Percentiles rank a stretch among this genome's conserved stretches.
phyloP scores from a whole-genome alignment of 2,113 vertebrate species.

The Petroica traversi region DNA sequence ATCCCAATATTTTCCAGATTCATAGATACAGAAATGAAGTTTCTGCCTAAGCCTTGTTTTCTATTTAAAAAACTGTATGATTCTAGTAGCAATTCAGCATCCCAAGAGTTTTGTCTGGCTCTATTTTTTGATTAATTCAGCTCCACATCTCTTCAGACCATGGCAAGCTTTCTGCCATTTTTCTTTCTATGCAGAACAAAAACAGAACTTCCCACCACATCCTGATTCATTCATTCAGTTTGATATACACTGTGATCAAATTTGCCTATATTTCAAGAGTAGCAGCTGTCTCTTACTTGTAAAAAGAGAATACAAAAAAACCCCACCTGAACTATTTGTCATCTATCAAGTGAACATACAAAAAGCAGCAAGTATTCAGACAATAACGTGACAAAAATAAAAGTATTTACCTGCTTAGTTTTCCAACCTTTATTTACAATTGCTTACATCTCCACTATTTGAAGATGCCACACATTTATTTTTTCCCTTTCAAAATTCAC shows the following conservation, averaged over 20 bases:
- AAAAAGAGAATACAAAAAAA: neutral
- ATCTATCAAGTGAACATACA: neutral
- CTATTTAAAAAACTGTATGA: neutral
- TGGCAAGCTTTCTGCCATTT: neutral
- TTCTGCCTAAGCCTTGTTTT: neutral
- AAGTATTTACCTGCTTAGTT: neutral
- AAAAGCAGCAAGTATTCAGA: neutral
- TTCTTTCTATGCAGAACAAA: neutral
- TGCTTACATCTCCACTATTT: neutral
- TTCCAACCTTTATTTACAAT: neutral
- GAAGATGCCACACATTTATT: neutral
- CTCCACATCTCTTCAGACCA: neutral
- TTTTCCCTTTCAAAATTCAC: neutral
- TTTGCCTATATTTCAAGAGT: neutral
- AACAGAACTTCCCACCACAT: neutral
- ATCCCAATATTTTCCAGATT: neutral
- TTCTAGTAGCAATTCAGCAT: neutral
- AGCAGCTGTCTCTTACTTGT: neutral
- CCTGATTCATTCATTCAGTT: neutral
- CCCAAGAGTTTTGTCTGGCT: neutral
- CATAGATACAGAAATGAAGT: fast-evolving
- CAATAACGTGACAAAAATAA: neutral
- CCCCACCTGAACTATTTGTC: neutral
- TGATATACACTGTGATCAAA: neutral
- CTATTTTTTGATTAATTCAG: neutral